Percentiles rank a stretch among this genome's conserved stretches.
These are phyloP conservation scores for Melanchra persicariae DNA, from an alignment of 2,888 invertebrate genomes.

Conservation along the genomic window DNA sequence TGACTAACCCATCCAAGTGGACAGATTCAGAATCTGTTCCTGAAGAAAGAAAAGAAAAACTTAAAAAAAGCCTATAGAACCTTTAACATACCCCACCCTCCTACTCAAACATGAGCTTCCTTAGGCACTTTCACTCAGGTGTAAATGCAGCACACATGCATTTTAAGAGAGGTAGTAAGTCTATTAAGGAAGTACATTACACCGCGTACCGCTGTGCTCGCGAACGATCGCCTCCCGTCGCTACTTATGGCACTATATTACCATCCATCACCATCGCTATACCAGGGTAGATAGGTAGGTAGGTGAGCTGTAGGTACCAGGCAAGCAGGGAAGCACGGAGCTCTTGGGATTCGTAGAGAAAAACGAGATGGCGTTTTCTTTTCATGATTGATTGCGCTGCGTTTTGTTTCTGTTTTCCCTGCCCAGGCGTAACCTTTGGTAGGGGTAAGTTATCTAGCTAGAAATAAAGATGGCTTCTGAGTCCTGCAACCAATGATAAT, in stretches of 20 bases:
- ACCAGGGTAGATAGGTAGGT: constrained; percentile 1
- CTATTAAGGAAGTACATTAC: constrained; percentile 45
- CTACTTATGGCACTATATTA: constrained; percentile 52
- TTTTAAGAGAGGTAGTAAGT: constrained; percentile 29
- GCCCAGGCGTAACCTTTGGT: neutral
- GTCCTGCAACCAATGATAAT: neutral
- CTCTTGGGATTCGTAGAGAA: neutral
- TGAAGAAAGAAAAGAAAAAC: neutral
- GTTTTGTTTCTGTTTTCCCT: neutral
- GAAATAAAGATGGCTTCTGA: neutral
- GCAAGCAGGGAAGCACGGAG: neutral
- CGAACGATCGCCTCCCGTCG: constrained; percentile 58
- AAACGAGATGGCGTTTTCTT: neutral
- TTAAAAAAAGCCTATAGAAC: neutral
- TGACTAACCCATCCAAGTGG: neutral
- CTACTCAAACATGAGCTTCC: neutral
- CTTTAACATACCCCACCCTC: too few relatives aligned
- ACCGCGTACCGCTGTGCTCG: constrained; percentile 47
- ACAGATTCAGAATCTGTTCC: neutral
- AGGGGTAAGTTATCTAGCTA: neutral
- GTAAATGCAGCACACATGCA: constrained; percentile 28
- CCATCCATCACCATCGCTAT: constrained; percentile 49
- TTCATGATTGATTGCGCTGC: neutral
- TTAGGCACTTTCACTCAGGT: constrained; percentile 8
- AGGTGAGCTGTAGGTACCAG: neutral